phyloP scores from a whole-genome alignment of 2,888 invertebrate genomes.

The Drosophila demipolita region DNA sequence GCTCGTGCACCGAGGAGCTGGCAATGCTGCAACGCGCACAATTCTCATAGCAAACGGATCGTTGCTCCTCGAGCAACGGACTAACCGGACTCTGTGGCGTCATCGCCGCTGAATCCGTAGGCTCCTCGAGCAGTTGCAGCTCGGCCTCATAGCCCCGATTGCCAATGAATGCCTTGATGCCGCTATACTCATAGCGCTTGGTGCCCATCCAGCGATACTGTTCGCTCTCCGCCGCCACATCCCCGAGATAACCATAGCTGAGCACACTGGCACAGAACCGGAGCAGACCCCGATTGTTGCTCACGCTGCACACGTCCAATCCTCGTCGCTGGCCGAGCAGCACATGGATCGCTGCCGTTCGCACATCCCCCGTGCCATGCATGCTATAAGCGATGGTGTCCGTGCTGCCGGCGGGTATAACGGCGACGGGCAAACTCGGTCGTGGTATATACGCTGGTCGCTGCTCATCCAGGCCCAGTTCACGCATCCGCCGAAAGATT shows the following conservation, averaged over 20 bases:
- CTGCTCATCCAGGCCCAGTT: constrained; percentile 75
- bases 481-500: constrained; percentile 86
- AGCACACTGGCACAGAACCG: constrained; percentile 91
- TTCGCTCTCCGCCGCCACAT: constrained; percentile 92
- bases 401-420: constrained; percentile 91
- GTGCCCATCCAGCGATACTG: constrained; percentile 94
- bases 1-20: constrained; percentile 67
- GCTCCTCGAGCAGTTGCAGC: constrained; percentile 85
- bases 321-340: constrained; percentile 91
- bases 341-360: constrained; percentile 93
- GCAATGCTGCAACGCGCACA: constrained; percentile 74
- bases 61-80: constrained; percentile 24
- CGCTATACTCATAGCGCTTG: constrained; percentile 91
- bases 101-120: constrained; percentile 39
- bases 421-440: constrained; percentile 85
- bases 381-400: constrained; percentile 92
- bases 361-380: constrained; percentile 91
- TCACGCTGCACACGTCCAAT: constrained; percentile 91
- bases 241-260: constrained; percentile 94
- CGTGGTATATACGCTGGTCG: constrained; percentile 83
- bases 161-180: constrained; percentile 88
- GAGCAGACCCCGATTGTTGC: constrained; percentile 87
- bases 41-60: constrained; percentile 74
- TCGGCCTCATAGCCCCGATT: constrained; percentile 89
- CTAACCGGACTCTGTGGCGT: constrained; percentile 74